A percentile compares a stretch with the other conserved stretches of the same genome.
These are phyloP conservation scores for Anas acuta DNA, from an alignment of 2,797 vertebrate species.

Conservation along the genomic window DNA sequence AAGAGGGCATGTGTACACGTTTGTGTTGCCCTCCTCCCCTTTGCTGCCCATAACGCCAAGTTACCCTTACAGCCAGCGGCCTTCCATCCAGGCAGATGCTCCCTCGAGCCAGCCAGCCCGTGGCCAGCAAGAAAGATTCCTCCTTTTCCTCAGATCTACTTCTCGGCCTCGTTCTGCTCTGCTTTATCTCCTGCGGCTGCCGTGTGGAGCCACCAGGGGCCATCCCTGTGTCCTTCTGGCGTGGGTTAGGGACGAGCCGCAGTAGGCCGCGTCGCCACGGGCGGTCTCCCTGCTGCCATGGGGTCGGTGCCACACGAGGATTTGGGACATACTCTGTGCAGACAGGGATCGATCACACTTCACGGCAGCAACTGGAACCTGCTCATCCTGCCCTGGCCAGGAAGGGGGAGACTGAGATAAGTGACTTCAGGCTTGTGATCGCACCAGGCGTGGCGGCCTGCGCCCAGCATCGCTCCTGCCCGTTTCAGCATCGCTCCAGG, in stretches of 20 bases:
- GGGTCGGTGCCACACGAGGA: background rate
- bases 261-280: background rate
- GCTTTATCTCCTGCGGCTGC: background rate
- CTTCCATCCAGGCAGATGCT: background rate
- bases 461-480: background rate
- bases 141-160: background rate
- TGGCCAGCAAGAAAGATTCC: background rate
- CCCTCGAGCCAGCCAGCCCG: background rate
- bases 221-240: rapidly evolving
- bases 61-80: background rate
- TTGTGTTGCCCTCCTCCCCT: background rate
- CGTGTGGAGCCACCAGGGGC: background rate
- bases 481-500: too few species aligned
- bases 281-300: background rate
- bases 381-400: constrained; percentile 63
- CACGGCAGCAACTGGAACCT: constrained; percentile 50
- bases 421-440: constrained; percentile 22
- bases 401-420: constrained; percentile 60
- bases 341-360: constrained; percentile 47
- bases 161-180: background rate
- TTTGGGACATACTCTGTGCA: background rate
- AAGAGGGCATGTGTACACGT: rapidly evolving
- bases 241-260: background rate
- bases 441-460: background rate
- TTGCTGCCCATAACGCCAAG: background rate